Percentiles rank a stretch among this genome's conserved stretches.
Conservation (phyloP, 2,797 vertebrate species). For the Todus mexicanus region DNA sequence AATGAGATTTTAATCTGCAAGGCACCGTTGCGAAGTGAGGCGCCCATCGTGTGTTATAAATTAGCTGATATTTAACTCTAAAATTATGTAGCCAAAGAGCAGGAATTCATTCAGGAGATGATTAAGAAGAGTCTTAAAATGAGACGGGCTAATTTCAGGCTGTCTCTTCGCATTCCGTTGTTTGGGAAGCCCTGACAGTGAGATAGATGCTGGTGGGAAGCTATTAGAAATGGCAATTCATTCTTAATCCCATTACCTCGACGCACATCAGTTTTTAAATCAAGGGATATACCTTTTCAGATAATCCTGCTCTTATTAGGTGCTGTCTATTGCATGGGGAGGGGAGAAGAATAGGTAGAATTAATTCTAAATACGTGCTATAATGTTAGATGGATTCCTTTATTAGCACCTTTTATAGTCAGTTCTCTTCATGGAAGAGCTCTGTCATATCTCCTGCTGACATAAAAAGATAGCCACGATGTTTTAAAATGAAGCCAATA, state of each 20-base stretch:
- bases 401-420: neutral
- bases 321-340: neutral
- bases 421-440: neutral
- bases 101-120: neutral
- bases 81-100: neutral
- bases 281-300: neutral
- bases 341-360: neutral
- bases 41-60: neutral
- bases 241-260: slow-evolving; percentile 10
- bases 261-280: slow-evolving; percentile 3
- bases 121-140: neutral
- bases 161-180: neutral
- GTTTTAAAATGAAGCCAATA: slow-evolving; percentile 10
- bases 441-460: neutral
- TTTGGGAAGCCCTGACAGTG: slow-evolving; percentile 13
- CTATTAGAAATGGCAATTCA: neutral
- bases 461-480: neutral
- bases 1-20: neutral
- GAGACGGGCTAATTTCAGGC: neutral
- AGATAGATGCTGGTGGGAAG: slow-evolving; percentile 25
- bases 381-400: neutral
- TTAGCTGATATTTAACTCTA: neutral
- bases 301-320: neutral
- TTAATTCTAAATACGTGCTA: neutral
- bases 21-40: neutral